phyloP scores from a whole-genome alignment of 2,797 vertebrate genomes.

The Sardinella longiceps region DNA sequence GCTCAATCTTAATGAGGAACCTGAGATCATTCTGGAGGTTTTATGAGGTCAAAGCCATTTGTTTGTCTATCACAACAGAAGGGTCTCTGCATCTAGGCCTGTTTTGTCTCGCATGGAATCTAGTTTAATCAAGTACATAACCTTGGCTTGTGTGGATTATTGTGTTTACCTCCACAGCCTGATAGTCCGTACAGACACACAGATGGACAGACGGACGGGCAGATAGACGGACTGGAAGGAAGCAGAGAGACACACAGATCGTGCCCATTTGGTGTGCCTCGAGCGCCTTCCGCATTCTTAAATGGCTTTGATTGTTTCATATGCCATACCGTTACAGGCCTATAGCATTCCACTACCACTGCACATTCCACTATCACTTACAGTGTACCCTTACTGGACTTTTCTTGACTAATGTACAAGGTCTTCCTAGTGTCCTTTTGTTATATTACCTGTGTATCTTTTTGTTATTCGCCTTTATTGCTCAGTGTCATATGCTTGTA shows the following conservation, averaged over 20 bases:
- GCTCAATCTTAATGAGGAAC: conserved; percentile 77
- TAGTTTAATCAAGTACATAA: background rate
- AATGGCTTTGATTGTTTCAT: too few relatives aligned
- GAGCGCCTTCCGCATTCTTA: background rate
- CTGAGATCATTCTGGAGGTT: conserved; percentile 69
- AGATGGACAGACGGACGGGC: background rate
- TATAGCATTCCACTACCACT: too few relatives aligned
- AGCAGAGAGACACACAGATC: too few relatives aligned
- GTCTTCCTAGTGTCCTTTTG: too few relatives aligned
- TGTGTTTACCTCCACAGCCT: conserved; percentile 12
- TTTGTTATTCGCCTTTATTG: too few relatives aligned
- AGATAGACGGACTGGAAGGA: background rate
- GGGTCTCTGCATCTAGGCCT: conserved; percentile 58
- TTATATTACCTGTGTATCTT: too few relatives aligned
- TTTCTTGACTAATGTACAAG: too few relatives aligned
- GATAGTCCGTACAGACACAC: background rate
- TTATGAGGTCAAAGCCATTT: conserved; percentile 78
- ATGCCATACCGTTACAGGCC: too few relatives aligned
- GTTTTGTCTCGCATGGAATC: conserved; percentile 55
- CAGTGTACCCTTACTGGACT: too few relatives aligned
- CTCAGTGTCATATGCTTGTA: too few relatives aligned
- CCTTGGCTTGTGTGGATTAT: background rate
- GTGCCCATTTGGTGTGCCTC: background rate
- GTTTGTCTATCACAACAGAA: conserved; percentile 68
- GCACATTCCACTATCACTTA: too few relatives aligned